Evolutionary conservation across 1,140 invertebrate species (phyloP).

Genomic region (Vanessa tameamea): DNA sequence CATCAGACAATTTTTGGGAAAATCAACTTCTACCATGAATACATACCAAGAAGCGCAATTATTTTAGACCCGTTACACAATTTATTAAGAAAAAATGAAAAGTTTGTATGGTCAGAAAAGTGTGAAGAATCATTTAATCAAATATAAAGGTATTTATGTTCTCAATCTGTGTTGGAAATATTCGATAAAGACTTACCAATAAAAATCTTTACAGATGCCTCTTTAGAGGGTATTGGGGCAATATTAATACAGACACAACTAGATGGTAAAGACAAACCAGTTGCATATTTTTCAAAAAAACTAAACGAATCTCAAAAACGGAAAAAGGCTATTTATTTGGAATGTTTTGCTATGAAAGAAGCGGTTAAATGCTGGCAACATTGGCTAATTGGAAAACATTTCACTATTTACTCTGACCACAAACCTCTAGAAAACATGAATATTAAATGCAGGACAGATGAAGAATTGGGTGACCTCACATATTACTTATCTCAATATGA

Average conservation of each 20-base stretch:
- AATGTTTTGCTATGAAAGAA: constrained; percentile 11
- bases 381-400: constrained; percentile 1
- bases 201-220: not conserved
- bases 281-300: constrained; percentile 9
- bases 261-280: not conserved
- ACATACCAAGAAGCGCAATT: constrained; percentile 50
- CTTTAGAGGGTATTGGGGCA: not conserved
- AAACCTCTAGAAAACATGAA: constrained; percentile 12
- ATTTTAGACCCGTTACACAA: constrained; percentile 55
- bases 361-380: constrained; percentile 4
- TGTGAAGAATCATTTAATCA: constrained; percentile 55
- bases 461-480: constrained; percentile 1
- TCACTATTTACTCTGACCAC: constrained; percentile 1
- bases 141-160: constrained; percentile 56
- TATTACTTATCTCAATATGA: constrained; percentile 2
- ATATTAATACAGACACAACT: constrained; percentile 1
- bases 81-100: constrained; percentile 36
- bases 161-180: constrained; percentile 53
- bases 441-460: constrained; percentile 5
- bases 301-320: not conserved
- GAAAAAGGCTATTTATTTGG: constrained; percentile 6
- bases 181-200: constrained; percentile 39
- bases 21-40: constrained; percentile 42
- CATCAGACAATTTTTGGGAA: constrained; percentile 50
- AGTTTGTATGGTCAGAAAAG: constrained; percentile 52